phyloP scores from a whole-genome alignment of 2,888 invertebrate species.

The Cryptops parisi region DNA sequence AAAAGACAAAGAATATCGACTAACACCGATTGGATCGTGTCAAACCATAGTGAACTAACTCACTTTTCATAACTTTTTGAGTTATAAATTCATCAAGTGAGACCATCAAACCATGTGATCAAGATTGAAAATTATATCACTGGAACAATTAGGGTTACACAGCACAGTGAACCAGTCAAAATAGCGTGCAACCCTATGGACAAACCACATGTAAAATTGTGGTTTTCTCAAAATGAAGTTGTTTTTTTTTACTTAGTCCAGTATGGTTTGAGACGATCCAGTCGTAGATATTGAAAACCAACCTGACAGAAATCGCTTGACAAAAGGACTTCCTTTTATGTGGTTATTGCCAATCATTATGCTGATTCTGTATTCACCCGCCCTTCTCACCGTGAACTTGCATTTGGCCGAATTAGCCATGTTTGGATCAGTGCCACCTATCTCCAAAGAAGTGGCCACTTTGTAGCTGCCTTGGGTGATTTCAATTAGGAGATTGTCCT shows the following conservation, averaged over 20 bases:
- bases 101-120: background rate
- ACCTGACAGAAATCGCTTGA: constrained; percentile 62
- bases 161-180: too few relatives aligned
- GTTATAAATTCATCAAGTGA: constrained; percentile 1
- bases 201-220: too few relatives aligned
- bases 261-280: too few relatives aligned
- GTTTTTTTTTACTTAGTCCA: too few relatives aligned
- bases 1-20: too few relatives aligned
- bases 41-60: too few relatives aligned
- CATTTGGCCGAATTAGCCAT: constrained; percentile 74
- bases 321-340: constrained; percentile 73
- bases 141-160: too few relatives aligned
- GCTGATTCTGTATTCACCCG: constrained; percentile 75
- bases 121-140: too few relatives aligned
- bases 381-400: constrained; percentile 80
- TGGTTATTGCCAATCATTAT: constrained; percentile 66
- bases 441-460: constrained; percentile 69
- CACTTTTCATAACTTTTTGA: constrained; percentile 12
- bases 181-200: too few relatives aligned
- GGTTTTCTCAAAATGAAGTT: too few relatives aligned
- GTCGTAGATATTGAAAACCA: too few relatives aligned
- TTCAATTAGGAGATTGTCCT: constrained; percentile 74
- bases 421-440: constrained; percentile 70
- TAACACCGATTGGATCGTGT: too few relatives aligned
- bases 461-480: constrained; percentile 69